phyloP scores from a whole-genome alignment of 1,140 invertebrate species.

The Harpegnathos saltator region DNA sequence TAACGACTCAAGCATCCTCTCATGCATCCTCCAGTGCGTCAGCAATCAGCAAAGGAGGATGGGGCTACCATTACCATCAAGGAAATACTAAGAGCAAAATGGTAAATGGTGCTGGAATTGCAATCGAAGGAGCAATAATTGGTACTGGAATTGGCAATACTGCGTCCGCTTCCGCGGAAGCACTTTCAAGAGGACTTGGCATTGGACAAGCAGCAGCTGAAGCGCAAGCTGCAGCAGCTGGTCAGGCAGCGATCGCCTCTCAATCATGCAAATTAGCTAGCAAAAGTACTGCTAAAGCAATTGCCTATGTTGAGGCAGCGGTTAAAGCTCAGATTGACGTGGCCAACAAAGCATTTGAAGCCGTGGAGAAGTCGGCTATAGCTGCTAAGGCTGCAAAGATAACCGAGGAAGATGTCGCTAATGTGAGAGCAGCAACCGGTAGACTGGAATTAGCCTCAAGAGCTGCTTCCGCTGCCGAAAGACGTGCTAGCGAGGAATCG shows the following conservation, averaged over 20 bases:
- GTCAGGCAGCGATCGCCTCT: neutral
- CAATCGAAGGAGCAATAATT: neutral
- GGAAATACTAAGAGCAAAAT: neutral
- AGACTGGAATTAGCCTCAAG: neutral
- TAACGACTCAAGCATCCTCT: neutral
- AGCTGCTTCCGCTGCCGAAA: neutral
- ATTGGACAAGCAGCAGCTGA: neutral
- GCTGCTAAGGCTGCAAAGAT: neutral
- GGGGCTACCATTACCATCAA: neutral
- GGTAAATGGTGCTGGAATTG: neutral
- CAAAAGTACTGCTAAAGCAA: neutral
- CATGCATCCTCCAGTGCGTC: neutral
- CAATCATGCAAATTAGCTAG: neutral
- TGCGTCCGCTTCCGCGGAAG: slow-evolving; percentile 14
- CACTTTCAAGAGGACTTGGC: slow-evolving; percentile 11
- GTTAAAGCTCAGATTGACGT: neutral
- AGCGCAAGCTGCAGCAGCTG: slow-evolving; percentile 6
- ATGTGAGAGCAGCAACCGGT: neutral
- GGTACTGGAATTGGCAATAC: neutral
- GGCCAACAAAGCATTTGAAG: neutral
- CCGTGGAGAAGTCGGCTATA: neutral
- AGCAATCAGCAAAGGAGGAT: neutral
- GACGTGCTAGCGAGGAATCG: neutral
- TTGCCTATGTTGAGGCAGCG: neutral
- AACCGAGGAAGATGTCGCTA: neutral